phyloP scores from a whole-genome alignment of 2,113 vertebrate genomes.

The Siniperca knerii region DNA sequence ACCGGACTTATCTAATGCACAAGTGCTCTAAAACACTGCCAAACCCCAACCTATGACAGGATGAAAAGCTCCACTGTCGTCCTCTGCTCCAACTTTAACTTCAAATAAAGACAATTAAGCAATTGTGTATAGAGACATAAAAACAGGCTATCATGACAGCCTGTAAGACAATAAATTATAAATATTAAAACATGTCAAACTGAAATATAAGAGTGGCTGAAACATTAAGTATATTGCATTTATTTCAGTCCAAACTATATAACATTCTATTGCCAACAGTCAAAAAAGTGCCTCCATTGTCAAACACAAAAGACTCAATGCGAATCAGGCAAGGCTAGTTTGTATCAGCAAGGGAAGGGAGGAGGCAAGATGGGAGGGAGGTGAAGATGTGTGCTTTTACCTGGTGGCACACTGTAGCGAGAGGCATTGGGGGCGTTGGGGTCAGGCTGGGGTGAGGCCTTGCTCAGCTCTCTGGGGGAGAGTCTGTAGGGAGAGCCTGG shows the following conservation, averaged over 20 bases:
- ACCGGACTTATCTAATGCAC: background rate
- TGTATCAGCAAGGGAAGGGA: conserved; percentile 30
- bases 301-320: conserved; percentile 25
- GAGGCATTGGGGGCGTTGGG: conserved; percentile 80
- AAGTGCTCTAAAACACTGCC: background rate
- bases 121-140: background rate
- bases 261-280: background rate
- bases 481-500: conserved; percentile 90
- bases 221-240: background rate
- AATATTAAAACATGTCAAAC: background rate
- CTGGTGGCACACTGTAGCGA: conserved; percentile 91
- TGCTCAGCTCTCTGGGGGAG: conserved; percentile 89
- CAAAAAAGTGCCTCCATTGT: conserved; percentile 4
- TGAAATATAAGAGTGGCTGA: background rate
- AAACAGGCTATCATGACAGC: background rate
- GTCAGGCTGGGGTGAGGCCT: conserved; percentile 88
- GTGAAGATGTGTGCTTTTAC: conserved; percentile 81
- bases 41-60: background rate
- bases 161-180: background rate
- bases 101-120: background rate
- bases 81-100: background rate
- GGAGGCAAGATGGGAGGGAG: conserved; percentile 21
- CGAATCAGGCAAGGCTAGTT: background rate
- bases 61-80: conserved; percentile 7
- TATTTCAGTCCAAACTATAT: background rate